Evolutionary conservation across 2,113 vertebrate species (phyloP).

Genomic region (Siphamia tubifer): DNA sequence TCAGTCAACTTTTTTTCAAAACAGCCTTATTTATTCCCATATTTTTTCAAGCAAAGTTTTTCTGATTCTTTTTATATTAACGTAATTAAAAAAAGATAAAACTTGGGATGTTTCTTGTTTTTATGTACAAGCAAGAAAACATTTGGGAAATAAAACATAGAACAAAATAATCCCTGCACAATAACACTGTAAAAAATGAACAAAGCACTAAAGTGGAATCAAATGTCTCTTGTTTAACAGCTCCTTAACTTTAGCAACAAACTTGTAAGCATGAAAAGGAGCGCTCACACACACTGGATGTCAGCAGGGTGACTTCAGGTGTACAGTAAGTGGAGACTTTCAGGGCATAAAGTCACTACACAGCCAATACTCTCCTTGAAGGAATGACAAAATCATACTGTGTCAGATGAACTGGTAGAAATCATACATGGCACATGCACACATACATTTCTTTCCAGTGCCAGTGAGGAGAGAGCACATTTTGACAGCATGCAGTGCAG

Average conservation of each 20-base stretch:
- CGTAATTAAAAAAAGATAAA: constrained; percentile 78
- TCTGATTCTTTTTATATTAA: constrained; percentile 63
- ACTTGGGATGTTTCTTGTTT: constrained; percentile 52
- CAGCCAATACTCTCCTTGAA: background rate
- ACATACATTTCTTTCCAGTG: background rate
- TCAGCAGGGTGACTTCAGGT: constrained; percentile 17
- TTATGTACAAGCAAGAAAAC: constrained; percentile 68
- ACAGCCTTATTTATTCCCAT: constrained; percentile 66
- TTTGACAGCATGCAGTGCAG: constrained; percentile 42
- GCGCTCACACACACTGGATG: background rate
- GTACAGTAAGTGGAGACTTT: background rate
- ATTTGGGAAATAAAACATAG: constrained; percentile 38
- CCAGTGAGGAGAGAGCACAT: background rate
- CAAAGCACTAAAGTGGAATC: constrained; percentile 22
- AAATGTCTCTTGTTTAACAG: constrained; percentile 22
- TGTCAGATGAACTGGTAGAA: background rate
- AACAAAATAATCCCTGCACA: constrained; percentile 62
- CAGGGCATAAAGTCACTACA: constrained; percentile 4
- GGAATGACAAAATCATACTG: constrained; percentile 3
- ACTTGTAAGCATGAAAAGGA: background rate
- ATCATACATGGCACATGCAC: background rate
- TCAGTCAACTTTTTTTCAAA: constrained; percentile 52
- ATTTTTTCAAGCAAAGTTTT: constrained; percentile 60
- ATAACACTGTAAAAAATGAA: constrained; percentile 43
- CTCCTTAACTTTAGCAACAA: constrained; percentile 11